These are phyloP conservation scores for Dolichallabes microphthalmus DNA, from an alignment of 2,113 vertebrate species.

Conservation along the genomic window DNA sequence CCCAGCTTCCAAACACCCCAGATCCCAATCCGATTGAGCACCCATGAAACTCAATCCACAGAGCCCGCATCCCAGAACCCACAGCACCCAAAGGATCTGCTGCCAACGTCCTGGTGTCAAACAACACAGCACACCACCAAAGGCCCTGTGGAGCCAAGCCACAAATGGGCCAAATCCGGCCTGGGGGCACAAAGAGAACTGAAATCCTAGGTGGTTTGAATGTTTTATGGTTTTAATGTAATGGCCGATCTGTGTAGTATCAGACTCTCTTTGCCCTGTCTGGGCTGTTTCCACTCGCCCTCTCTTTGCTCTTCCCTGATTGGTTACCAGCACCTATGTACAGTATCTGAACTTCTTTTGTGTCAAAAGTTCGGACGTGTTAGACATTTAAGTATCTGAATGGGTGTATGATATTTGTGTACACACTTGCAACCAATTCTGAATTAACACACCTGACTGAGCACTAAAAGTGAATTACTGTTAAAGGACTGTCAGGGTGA, in stretches of 20 bases:
- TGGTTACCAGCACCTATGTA: neutral
- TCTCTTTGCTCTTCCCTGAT: neutral
- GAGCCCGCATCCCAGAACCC: too few relatives aligned
- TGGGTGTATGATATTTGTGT: neutral
- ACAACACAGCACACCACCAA: too few relatives aligned
- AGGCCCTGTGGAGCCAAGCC: too few relatives aligned
- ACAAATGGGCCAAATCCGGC: too few relatives aligned
- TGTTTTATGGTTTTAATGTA: too few relatives aligned
- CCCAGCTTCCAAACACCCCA: too few relatives aligned
- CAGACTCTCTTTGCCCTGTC: neutral
- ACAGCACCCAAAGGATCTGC: too few relatives aligned
- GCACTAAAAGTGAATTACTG: neutral
- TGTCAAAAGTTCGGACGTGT: neutral
- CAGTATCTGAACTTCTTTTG: neutral
- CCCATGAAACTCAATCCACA: too few relatives aligned
- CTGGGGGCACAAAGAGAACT: too few relatives aligned
- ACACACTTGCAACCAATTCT: neutral
- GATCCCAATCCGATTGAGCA: too few relatives aligned
- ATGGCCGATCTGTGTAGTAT: neutral
- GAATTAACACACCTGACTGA: neutral
- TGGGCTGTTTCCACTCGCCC: neutral
- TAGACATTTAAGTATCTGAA: constrained; percentile 4
- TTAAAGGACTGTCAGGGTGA: neutral
- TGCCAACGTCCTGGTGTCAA: too few relatives aligned
- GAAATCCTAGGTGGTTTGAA: too few relatives aligned